Evolutionary conservation across 23 tunicate species (phyloP).

Genomic region (Clavelina lepadiformis): DNA sequence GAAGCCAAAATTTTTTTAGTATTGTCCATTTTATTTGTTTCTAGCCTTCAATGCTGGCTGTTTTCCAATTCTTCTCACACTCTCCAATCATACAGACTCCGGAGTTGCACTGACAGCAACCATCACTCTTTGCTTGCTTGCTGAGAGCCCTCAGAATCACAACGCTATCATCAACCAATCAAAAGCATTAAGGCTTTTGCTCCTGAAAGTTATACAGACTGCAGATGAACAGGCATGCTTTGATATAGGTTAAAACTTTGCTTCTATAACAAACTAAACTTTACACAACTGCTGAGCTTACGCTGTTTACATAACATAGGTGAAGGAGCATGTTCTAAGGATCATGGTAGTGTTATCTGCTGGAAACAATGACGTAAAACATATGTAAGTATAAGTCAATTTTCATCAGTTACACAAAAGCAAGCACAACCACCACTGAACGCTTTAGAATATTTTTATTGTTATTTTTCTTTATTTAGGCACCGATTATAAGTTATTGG

Average conservation of each 20-base stretch:
- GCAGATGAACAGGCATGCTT: slow-evolving; percentile 67
- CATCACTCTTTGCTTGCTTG: slow-evolving; percentile 55
- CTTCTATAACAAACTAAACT: neutral
- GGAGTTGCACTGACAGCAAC: slow-evolving; percentile 66
- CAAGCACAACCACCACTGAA: too few species aligned
- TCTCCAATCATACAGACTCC: slow-evolving; percentile 32
- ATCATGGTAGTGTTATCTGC: slow-evolving; percentile 64
- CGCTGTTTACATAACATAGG: slow-evolving; percentile 28
- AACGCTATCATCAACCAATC: slow-evolving; percentile 38
- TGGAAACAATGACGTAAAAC: slow-evolving; percentile 70
- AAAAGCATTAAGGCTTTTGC: slow-evolving; percentile 31
- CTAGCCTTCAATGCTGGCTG: slow-evolving; percentile 52
- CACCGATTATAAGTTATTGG: too few species aligned
- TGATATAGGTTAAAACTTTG: neutral
- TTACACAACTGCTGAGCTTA: neutral
- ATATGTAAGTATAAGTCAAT: slow-evolving; percentile 43
- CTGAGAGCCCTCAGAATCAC: slow-evolving; percentile 69
- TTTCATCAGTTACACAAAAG: too few species aligned
- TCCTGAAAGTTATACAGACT: slow-evolving; percentile 30
- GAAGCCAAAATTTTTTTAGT: too few species aligned
- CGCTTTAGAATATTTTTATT: too few species aligned
- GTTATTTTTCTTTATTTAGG: too few species aligned
- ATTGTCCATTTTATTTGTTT: too few species aligned
- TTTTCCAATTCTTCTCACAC: slow-evolving; percentile 34
- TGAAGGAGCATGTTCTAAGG: slow-evolving; percentile 63